Base-by-base conservation (phyloP, 1,140 invertebrate genomes). In the Pogonomyrmex barbatus region DNA sequence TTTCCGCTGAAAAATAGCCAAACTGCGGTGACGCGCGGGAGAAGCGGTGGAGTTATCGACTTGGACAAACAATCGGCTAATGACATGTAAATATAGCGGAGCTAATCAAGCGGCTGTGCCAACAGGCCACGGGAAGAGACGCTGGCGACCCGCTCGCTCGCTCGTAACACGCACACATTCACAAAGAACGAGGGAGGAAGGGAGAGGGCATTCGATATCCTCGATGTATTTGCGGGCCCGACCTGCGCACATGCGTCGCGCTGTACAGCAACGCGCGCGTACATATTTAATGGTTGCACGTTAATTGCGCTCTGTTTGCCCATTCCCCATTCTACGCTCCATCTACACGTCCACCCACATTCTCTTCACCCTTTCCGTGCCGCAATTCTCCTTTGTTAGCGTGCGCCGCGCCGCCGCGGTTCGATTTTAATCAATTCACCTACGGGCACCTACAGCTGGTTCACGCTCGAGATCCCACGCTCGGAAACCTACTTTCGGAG, bases 51-150 rank as follows among this genome's bases (percentile, higher is more conserved):
- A 91, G 90, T 90, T 89, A 88, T 87, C 87, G 86, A 89, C 90
- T 92, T 91, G 92, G 91, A 92, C 93, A 95, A 94, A 95, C 94
- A 94, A 93, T 94, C 91, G 93, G 89, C 94, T 95, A 94, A 95
- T 95, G 94, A 95, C 94, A 94, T 94, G 94, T 94, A 94, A 94
- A 94, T 94, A 95, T 94, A 93, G 90, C 91, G 85, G 89, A 94
- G 93, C 93, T 95, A 95, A 95, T 95, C 93, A 95, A 95, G 94
- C 94, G 93, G 91, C 93, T 95, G 94, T 93, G 92, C 93, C 90
- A 94, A 95, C 94, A 93, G 87, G 85, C 75, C 78, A 76, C 82
- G 88, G 79, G 86, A 92, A 90, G 92, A 94, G 94, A 94, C 93
- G 91, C 91, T 86, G 24, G 89, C 87, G 63, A 68, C 77, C 79